A percentile compares a stretch with the other conserved stretches of the same genome.
phyloP scores from a whole-genome alignment of 2,888 invertebrate genomes.

The Trissonchulus latispiculum region DNA sequence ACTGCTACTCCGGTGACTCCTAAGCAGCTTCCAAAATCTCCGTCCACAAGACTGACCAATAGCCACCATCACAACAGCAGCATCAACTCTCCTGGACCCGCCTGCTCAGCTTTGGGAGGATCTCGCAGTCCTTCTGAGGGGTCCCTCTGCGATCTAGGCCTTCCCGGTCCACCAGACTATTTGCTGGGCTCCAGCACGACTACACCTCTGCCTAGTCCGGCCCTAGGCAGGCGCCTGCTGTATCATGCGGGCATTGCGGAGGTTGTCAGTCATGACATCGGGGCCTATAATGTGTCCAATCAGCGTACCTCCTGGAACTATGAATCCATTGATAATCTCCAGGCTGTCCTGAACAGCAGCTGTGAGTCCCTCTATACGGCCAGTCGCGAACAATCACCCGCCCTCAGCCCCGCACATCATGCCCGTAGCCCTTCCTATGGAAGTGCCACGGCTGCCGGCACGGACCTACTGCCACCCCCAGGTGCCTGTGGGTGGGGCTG shows the following conservation, averaged over 20 bases:
- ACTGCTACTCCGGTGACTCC: too few relatives aligned
- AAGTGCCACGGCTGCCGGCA: background rate
- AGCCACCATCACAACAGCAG: too few relatives aligned
- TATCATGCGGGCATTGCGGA: background rate
- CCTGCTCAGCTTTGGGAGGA: too few relatives aligned
- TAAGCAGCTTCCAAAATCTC: too few relatives aligned
- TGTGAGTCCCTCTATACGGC: conserved; percentile 14
- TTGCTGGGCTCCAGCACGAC: too few relatives aligned
- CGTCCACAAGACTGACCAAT: too few relatives aligned
- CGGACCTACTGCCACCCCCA: background rate
- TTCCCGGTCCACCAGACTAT: too few relatives aligned
- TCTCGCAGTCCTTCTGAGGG: too few relatives aligned
- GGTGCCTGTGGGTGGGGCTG: too few relatives aligned
- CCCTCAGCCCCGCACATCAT: background rate
- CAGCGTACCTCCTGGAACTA: conserved; percentile 26
- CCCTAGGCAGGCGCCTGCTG: background rate
- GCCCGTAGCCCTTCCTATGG: background rate
- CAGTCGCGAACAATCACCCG: conserved; percentile 8
- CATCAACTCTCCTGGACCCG: too few relatives aligned
- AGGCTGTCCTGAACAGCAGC: conserved; percentile 15
- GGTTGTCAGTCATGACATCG: conserved; percentile 19
- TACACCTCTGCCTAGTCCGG: background rate
- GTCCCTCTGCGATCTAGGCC: too few relatives aligned
- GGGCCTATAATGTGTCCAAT: conserved; percentile 26
- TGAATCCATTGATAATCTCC: conserved; percentile 15